phyloP scores from a whole-genome alignment of 2,113 vertebrate genomes.

The Ceratotherium simum region DNA sequence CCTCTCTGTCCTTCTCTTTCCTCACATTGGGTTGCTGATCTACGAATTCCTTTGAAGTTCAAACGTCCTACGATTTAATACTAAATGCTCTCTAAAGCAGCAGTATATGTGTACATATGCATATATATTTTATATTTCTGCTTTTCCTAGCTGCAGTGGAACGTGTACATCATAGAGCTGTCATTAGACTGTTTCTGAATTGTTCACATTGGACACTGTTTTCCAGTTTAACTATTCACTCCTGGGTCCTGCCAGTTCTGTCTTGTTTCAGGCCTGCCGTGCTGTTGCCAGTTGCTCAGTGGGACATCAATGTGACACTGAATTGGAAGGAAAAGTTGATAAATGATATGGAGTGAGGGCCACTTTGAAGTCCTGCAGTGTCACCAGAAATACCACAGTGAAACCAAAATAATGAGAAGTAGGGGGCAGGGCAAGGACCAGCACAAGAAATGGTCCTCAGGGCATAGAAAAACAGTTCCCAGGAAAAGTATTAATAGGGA shows the following conservation, averaged over 20 bases:
- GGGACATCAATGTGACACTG: conserved; percentile 49
- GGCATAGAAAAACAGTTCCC: neutral
- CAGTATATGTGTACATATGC: too few relatives aligned
- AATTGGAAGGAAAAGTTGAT: conserved; percentile 66
- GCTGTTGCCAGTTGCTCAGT: conserved; percentile 48
- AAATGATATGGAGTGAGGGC: conserved; percentile 44
- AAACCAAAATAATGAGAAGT: conserved; percentile 47
- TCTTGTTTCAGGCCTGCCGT: conserved; percentile 50
- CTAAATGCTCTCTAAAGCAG: neutral
- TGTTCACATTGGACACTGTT: neutral
- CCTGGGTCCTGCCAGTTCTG: neutral
- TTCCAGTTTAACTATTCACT: neutral
- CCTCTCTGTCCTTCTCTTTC: neutral
- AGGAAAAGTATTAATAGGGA: neutral
- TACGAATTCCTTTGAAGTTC: neutral
- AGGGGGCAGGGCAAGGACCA: neutral
- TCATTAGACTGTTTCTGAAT: neutral
- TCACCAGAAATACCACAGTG: conserved; percentile 65
- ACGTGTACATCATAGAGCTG: neutral
- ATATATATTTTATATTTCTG: neutral
- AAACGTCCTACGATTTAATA: neutral
- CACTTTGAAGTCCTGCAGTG: conserved; percentile 73
- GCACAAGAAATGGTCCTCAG: neutral
- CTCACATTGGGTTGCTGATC: neutral
- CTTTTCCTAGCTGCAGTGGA: neutral